A percentile compares a stretch with the other conserved stretches of the same genome.
Evolutionary conservation across 2,797 vertebrate genomes (phyloP).

Genomic region (Falco biarmicus): DNA sequence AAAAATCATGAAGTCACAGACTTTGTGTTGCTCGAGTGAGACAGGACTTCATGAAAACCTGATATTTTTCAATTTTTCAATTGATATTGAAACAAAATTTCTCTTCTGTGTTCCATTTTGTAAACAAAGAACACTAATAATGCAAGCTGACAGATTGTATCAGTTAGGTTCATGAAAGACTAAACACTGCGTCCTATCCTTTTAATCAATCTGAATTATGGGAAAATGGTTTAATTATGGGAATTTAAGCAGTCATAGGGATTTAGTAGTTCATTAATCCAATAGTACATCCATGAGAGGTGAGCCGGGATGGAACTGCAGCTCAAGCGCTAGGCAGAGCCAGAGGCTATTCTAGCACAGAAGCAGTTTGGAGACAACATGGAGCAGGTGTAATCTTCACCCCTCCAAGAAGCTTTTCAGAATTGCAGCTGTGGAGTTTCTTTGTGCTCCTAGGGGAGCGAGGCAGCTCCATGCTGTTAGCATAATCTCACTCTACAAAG

Average conservation of each 20-base stretch:
- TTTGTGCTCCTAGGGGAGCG: neutral
- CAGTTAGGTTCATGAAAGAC: neutral
- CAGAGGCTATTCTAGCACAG: neutral
- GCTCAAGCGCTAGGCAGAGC: neutral
- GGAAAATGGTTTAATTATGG: neutral
- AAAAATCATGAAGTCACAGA: neutral
- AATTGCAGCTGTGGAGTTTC: neutral
- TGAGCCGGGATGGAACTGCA: neutral
- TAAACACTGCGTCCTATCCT: neutral
- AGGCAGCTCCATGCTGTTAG: neutral
- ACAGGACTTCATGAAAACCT: neutral
- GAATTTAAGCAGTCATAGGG: neutral
- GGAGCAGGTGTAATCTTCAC: neutral
- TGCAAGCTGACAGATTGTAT: neutral
- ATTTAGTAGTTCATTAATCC: neutral
- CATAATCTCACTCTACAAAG: neutral
- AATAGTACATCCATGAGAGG: neutral
- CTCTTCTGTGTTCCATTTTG: neutral
- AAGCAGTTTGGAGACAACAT: neutral
- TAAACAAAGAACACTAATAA: neutral
- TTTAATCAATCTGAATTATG: neutral
- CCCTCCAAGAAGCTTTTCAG: neutral
- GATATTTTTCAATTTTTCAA: too few relatives aligned
- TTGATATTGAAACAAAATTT: neutral
- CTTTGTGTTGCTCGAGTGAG: neutral